Base-by-base conservation (phyloP, 1,140 invertebrate genomes). In the Bombus confusus region DNA sequence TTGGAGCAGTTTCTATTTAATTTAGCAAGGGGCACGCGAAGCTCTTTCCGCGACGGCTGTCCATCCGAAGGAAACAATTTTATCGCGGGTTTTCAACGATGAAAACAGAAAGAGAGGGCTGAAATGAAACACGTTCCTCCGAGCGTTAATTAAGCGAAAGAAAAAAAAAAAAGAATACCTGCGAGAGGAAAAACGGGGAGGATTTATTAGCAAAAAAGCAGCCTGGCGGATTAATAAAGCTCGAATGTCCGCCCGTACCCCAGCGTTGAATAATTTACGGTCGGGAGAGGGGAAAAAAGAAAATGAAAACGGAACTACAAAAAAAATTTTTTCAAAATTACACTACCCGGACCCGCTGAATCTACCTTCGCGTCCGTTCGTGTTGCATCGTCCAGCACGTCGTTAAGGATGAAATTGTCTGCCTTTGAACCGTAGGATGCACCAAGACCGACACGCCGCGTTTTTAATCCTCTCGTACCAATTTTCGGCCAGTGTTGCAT, bases 201-300 rank as follows among this genome's bases (percentile, higher is more conserved):
- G 79, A 80, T 80, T 80, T 80, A 80, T 80, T 71, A 28, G 47
- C n/a, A 34, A 41, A 72, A 72, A 80, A 18, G 31, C 34, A 39
- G 3, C 31, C 13, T 28, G 47, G 34, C 39, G 68, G 79, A 71
- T 80, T 80, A 72, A 80, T 80, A 80, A 72, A 80, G 68, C 79
- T 41, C 28, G 68, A 57, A 69, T n/a, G 79, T 57, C n/a, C 79
- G 68, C 15, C 10, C 37, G 28, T 47, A 22, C 31, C 10, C 0
- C 12, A 3, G 34, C 4, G n/a, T 80, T 80, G 52, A 81, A 81
- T 73, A 81, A 81, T 59, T 81, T 59, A 81, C 52, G n/a, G n/a
- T n/a, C 18, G 34, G 3, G 10, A 12, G 10, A n/a, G 59, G 28
- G 8, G 28, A 12, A 12, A 28, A 59, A 28, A 59, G 28, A 10